Base-by-base conservation (phyloP, 2,113 vertebrate species). In the Columba livia region DNA sequence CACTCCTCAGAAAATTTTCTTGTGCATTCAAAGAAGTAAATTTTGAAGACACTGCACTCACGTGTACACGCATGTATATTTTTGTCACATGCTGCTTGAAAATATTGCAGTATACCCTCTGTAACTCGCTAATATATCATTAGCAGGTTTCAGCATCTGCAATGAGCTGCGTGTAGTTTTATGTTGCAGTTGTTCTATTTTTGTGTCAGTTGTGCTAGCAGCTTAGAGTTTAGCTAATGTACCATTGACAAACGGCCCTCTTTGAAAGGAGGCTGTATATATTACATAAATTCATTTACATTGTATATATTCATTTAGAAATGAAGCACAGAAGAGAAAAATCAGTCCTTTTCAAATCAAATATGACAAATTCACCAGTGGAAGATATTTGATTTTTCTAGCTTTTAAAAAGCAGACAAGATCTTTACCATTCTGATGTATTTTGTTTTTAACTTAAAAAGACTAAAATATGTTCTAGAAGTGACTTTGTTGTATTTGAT, bases 271-370 rank as follows among this genome's bases (percentile, higher is more conserved):
- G 85, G 80, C 85, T 89, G 88, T 86, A 86, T 94, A 64, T 88
- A 92, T 93, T 96, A 75, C 91, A 95, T 83, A 85, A 86, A 93
- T 96, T 94, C 78, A 93, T 94, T 94, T 96, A 89, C 90, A 93
- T 96, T 94, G 74, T 95, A 92, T 95, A 86, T 92, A 91, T 96
- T 88, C 82, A 93, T 90, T 97, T 95, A 82, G 92, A 93, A 94
- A 78, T 94, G 92, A 93, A 94, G 94, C 10, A 18, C 82, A 95
- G 95, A 91, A 88, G 85, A 71, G 88, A 80, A 82, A 96, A 96
- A 96, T 95, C 91, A 88, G 93, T 78, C 77, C 83, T 96, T 95
- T 91, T 91, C 92, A 93, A 95, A 97, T 92, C 40, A 82, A 95
- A 97, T 73, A 93, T 62, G 84, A 95, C 83, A 93, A 92, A 95